These are phyloP conservation scores for Brachionus paranguensis DNA, from an alignment of 1,140 invertebrate species.

Conservation along the genomic window DNA sequence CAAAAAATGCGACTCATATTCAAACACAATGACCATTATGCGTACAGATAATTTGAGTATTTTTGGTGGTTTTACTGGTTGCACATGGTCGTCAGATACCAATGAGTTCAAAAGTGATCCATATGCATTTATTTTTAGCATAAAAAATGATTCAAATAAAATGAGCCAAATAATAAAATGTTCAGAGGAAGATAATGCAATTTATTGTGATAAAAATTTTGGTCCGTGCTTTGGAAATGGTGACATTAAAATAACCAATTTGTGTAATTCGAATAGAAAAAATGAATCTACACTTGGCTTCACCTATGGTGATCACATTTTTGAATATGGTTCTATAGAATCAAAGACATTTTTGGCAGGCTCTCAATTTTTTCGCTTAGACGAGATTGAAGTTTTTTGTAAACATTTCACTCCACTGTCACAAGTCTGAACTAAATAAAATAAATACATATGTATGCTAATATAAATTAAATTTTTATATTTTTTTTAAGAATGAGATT, in stretches of 20 bases:
- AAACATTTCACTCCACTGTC: background rate
- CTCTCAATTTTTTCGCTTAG: background rate
- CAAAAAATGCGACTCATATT: slow-evolving; percentile 41
- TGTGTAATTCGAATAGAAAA: background rate
- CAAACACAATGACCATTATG: slow-evolving; percentile 42
- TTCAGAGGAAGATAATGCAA: background rate
- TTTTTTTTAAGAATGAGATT: too few relatives aligned
- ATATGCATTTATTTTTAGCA: slow-evolving; percentile 42
- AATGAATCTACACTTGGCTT: background rate
- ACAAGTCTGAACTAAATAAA: too few relatives aligned
- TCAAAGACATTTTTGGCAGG: background rate
- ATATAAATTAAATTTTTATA: too few relatives aligned
- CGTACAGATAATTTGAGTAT: slow-evolving; percentile 39
- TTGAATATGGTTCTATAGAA: background rate
- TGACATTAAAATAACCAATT: background rate
- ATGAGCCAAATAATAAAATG: background rate
- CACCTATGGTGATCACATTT: background rate
- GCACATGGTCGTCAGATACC: slow-evolving; percentile 24
- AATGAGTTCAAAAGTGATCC: slow-evolving; percentile 16
- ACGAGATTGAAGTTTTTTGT: slow-evolving; percentile 1
- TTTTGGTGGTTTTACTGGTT: slow-evolving; percentile 42
- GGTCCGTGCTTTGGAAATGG: slow-evolving; percentile 8
- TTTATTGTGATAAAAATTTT: slow-evolving; percentile 5
- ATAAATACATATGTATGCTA: too few relatives aligned
- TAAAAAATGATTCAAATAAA: background rate